A percentile compares a stretch with the other conserved stretches of the same genome.
Evolutionary conservation across 2,113 vertebrate genomes (phyloP).

Genomic region (Spilogale gracilis): DNA sequence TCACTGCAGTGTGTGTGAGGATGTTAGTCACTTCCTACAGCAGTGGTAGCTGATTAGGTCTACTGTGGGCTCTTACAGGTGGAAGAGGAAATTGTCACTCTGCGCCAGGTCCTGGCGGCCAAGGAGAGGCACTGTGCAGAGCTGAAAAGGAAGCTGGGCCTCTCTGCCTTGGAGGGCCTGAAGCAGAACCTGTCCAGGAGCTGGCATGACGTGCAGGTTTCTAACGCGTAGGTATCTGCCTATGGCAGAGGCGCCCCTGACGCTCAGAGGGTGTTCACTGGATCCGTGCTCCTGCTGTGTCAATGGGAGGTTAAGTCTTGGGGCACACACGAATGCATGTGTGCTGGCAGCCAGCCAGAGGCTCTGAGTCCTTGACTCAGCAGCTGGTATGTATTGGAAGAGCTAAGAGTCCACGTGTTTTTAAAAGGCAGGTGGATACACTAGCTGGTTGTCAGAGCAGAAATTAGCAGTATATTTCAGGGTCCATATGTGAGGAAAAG

Average conservation of each 20-base stretch:
- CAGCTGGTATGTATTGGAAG: background rate
- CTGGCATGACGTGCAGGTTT: constrained; percentile 97
- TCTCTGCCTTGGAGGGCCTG: constrained; percentile 93
- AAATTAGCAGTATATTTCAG: background rate
- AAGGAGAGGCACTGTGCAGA: constrained; percentile 96
- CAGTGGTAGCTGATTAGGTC: background rate
- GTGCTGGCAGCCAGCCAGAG: background rate
- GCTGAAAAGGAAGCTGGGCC: constrained; percentile 95
- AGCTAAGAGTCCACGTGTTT: background rate
- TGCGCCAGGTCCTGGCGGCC: constrained; percentile 96
- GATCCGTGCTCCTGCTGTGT: no score
- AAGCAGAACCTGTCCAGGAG: constrained; percentile 94
- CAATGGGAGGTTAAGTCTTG: background rate
- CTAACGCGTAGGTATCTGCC: constrained; percentile 93
- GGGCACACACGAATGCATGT: no score
- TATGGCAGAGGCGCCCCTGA: background rate
- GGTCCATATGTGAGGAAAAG: background rate
- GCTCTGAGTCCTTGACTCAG: background rate
- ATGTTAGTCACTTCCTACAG: background rate
- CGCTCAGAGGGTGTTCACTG: no score
- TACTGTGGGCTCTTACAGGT: constrained; percentile 87
- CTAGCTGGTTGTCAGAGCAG: background rate
- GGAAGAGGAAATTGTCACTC: constrained; percentile 96
- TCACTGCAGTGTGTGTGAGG: background rate
- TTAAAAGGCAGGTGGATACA: background rate